Base-by-base conservation (phyloP, 2,797 vertebrate genomes). In the Eremophila alpestris region DNA sequence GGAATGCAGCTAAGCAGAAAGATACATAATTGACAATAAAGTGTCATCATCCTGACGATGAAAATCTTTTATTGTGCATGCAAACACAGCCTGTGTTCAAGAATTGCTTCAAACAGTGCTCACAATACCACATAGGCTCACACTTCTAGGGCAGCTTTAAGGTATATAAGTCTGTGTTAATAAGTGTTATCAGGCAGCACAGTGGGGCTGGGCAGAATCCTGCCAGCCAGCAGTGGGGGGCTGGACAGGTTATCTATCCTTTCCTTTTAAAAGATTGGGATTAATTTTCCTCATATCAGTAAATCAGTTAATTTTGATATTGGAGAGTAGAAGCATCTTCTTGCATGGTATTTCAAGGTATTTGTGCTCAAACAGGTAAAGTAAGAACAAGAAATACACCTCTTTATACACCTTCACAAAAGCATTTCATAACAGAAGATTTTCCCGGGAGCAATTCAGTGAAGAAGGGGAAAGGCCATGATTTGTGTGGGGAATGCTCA, bases 1-100 rank as follows among this genome's bases (percentile, higher is more conserved):
- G 54, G 30, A 92, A 83, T 29, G 69, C 65, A 93, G 73, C 62
- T 93, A 76, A 78, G 89, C 51, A 93, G 58, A 86, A 93, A 78
- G 82, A 88, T 40, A 92, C 62, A 76, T 93, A 95, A 96, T 56
- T 91, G 87, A 95, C 89, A 92, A 88, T 83, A 67, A 91, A 91
- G 73, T 63, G 62, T 86, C 95, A 91, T 52, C 89, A 86, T 77
- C 51, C 38, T 24, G 46, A 46, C 17, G n/a, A 90, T 69, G 40
- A 94, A 89, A 94, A 95, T 69, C 73, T 87, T 94, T 87, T 62
- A 68, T 86, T 0, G 0, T 75, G 65, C 36, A 59, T 68, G 54
- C 69, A 93, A 89, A 87, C 56, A 29, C 17, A 55, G 48, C n/a
- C 75, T 16, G 4, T 4, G 11, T 27, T 86, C 30, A 24, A 21